These are phyloP conservation scores for Taxidea taxus DNA, from an alignment of 2,113 vertebrate genomes.

Conservation along the genomic window DNA sequence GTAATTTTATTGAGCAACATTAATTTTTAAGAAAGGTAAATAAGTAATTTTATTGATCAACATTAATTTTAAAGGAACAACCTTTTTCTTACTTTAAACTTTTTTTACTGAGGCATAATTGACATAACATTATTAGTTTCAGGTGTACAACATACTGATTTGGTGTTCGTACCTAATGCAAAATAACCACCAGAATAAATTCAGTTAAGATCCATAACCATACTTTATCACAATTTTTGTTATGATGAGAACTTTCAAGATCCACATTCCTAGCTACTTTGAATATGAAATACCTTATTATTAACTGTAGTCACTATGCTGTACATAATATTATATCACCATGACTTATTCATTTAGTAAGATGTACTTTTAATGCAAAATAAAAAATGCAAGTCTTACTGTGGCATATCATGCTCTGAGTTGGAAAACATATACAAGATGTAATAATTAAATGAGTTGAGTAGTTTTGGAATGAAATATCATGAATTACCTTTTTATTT, in stretches of 20 bases:
- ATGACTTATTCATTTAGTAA: neutral
- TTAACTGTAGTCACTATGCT: neutral
- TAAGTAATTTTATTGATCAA: neutral
- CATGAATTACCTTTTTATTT: neutral
- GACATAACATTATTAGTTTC: neutral
- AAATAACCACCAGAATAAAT: neutral
- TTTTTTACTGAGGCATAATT: neutral
- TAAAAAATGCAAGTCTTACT: neutral
- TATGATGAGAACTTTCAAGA: neutral
- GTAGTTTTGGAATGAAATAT: neutral
- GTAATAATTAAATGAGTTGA: neutral
- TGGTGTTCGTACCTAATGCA: neutral
- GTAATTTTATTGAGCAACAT: neutral
- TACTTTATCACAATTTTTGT: neutral
- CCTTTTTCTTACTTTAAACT: neutral
- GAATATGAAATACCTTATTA: neutral
- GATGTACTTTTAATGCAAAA: neutral
- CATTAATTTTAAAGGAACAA: neutral
- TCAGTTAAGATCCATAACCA: neutral
- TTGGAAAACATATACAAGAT: neutral
- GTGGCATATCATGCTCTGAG: neutral
- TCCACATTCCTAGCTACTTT: neutral
- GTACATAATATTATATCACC: neutral
- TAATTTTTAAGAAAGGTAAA: neutral
- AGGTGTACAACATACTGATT: neutral